A percentile compares a stretch with the other conserved stretches of the same genome.
phyloP scores from a whole-genome alignment of 2,888 invertebrate genomes.

The Linnaemya vulpina region DNA sequence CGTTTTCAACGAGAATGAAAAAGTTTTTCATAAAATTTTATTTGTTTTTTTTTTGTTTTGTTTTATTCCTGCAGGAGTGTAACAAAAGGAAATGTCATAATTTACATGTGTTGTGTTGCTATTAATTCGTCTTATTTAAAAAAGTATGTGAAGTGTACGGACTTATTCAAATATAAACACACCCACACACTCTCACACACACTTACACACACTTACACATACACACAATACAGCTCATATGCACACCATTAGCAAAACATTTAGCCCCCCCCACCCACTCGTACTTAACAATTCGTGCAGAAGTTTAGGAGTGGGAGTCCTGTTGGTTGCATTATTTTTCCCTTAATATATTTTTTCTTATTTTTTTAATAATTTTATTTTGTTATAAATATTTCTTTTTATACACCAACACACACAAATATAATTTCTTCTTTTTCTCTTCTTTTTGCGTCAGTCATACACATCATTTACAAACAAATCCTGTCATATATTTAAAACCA shows the following conservation, averaged over 20 bases:
- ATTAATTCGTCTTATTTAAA: slow-evolving; percentile 54
- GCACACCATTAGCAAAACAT: background rate
- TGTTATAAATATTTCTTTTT: slow-evolving; percentile 4
- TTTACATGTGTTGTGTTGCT: slow-evolving; percentile 61
- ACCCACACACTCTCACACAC: too few species aligned
- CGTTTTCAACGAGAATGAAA: background rate
- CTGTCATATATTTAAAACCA: slow-evolving; percentile 64
- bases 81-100: slow-evolving; percentile 58
- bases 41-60: too few species aligned
- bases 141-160: background rate
- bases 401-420: background rate
- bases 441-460: slow-evolving; percentile 46
- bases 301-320: background rate
- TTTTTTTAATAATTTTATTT: too few species aligned
- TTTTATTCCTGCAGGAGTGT: background rate
- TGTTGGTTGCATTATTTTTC: background rate
- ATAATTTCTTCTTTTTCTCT: slow-evolving; percentile 4
- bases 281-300: too few species aligned
- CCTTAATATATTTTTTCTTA: background rate
- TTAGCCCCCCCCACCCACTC: background rate
- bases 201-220: too few species aligned
- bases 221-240: background rate
- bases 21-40: slow-evolving; percentile 12
- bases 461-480: slow-evolving; percentile 64
- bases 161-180: too few species aligned